Evolutionary conservation across 2,113 vertebrate species (phyloP).

Genomic region (Melanocharis versteri): DNA sequence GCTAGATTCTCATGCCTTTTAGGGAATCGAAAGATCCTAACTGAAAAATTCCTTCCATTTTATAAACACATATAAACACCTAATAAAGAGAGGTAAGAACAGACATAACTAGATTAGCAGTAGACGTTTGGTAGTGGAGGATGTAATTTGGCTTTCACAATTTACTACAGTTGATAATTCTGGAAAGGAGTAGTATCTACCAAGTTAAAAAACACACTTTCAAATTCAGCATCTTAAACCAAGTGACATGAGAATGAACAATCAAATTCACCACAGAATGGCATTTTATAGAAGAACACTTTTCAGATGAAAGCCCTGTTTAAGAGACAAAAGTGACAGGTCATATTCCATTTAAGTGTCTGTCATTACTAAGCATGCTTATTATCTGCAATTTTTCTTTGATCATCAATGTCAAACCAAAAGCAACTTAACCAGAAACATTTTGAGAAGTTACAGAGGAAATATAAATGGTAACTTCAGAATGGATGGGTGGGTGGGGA

Average conservation of each 20-base stretch:
- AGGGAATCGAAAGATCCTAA: not conserved
- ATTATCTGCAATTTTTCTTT: constrained; percentile 4
- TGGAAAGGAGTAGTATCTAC: not conserved
- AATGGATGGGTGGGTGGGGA: not conserved
- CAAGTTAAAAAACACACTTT: not conserved
- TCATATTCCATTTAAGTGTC: not conserved
- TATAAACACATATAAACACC: not conserved
- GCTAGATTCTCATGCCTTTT: not conserved
- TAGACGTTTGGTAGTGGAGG: not conserved
- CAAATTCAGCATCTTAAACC: not conserved
- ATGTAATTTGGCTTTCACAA: not conserved
- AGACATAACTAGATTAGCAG: not conserved
- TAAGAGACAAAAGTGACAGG: constrained; percentile 13
- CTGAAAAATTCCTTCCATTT: not conserved
- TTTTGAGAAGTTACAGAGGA: not conserved
- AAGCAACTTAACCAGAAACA: constrained; percentile 7
- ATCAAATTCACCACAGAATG: not conserved
- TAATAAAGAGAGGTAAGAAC: not conserved
- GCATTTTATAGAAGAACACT: not conserved
- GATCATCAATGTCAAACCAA: not conserved
- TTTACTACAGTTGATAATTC: not conserved
- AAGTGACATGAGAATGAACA: not conserved
- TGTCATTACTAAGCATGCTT: not conserved
- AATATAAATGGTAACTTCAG: not conserved
- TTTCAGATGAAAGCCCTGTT: not conserved